Percentiles rank a stretch among this genome's conserved stretches.
Conservation (phyloP, 1,140 invertebrate genomes). For the Pachyrhynchus sulphureomaculatus region DNA sequence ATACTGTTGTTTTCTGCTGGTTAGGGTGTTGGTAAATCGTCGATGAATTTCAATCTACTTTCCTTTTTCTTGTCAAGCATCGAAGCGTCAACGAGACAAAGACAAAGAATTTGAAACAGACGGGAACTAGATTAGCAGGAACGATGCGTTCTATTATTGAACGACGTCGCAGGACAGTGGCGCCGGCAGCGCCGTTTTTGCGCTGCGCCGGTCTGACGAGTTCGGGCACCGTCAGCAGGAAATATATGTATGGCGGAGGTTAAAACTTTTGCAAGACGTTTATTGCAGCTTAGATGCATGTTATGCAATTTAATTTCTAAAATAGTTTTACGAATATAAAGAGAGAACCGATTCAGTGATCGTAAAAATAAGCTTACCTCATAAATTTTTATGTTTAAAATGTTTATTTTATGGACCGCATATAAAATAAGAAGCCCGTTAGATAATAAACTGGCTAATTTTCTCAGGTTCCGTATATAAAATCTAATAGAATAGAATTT, state of each 20-base stretch:
- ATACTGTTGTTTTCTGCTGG: not conserved
- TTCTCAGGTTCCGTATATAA: too few species aligned
- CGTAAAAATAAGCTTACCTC: too few species aligned
- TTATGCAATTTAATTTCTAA: too few species aligned
- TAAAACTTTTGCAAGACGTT: not conserved
- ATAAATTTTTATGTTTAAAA: too few species aligned
- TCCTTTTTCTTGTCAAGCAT: constrained; percentile 4
- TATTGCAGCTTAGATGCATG: not conserved
- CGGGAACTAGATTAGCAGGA: constrained; percentile 6
- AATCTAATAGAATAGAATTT: too few species aligned
- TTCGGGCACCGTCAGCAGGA: not conserved
- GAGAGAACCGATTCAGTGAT: too few species aligned
- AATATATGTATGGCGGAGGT: not conserved
- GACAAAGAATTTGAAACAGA: not conserved
- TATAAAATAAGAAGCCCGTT: too few species aligned
- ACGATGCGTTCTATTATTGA: constrained; percentile 22
- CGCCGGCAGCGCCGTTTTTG: not conserved
- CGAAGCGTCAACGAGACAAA: not conserved
- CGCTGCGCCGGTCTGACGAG: too few species aligned
- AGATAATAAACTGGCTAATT: too few species aligned
- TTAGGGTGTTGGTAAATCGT: constrained; percentile 7
- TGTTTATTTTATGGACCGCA: too few species aligned
- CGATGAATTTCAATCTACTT: not conserved
- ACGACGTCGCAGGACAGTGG: constrained; percentile 14
- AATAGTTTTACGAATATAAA: too few species aligned